Base-by-base conservation (phyloP, 2,797 vertebrate species). In the Myripristis jacobus region DNA sequence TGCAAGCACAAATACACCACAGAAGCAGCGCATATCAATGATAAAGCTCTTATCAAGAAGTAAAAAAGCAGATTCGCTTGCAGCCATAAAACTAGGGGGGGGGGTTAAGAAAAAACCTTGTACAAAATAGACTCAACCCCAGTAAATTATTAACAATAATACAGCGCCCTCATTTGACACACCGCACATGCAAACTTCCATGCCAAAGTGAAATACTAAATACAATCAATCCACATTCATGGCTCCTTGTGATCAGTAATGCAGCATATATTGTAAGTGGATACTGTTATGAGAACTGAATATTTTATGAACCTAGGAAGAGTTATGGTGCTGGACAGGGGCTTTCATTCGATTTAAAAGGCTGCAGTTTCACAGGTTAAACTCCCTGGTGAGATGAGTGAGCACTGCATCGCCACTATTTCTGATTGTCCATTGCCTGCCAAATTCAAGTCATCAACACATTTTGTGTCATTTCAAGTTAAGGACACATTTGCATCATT, bases 1-100 rank as follows among this genome's bases (percentile, higher is more conserved):
- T 8, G 67, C 56, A 66, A 88, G 76, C 84, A 75, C 79, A 73
- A 70, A 73, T 31, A 87, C 79, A 43, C 62, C 81, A 90, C 82
- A 73, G 65, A 88, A 91, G 88, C 88, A 85, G 82, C 58, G 3
- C 8, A 0, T 65, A 9, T 67, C 70, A 6, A 64, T 82, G 66
- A 74, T 89, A 90, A 92, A 91, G 89, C 88, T 91, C 65, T 91
- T 81, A 69, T 80, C 27, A 12, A 83, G 71, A 61, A 81, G 77
- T 88, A 58, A 41, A 84, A 87, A 84, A 81, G 81, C 70, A 64
- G 74, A 81, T 12, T 81, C 81, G 85, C 66, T 80, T 59, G 57
- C 66, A 86, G 86, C 82, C 78, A 59, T 80, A 77, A 74, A 85
- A 82, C 54, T 52, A 74, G 36, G 53, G 54, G 29, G 27, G n/a